phyloP scores from a whole-genome alignment of 2,113 vertebrate species.

The mouse (Mus musculus) region DNA sequence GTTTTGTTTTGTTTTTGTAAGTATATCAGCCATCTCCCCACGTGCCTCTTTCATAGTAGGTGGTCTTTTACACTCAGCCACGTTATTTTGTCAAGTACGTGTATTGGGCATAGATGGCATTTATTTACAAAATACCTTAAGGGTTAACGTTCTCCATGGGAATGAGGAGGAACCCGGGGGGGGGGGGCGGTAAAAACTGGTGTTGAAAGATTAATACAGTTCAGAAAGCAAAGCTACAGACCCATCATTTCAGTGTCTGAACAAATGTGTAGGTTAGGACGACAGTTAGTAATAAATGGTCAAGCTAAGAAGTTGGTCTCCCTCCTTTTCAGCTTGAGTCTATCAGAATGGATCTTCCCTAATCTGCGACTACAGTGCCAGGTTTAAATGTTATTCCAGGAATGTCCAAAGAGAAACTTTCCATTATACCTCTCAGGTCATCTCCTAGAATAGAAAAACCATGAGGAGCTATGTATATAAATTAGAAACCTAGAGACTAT shows the following conservation, averaged over 20 bases:
- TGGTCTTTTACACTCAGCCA: background rate
- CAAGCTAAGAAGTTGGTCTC: slow-evolving; percentile 2
- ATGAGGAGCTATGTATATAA: slow-evolving; percentile 24
- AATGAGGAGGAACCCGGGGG: background rate
- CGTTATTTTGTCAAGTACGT: background rate
- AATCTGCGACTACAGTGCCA: background rate
- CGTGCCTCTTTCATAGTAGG: background rate
- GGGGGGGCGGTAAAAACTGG: background rate
- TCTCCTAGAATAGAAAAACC: slow-evolving; percentile 24
- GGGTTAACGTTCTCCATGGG: background rate
- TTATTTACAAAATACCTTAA: background rate
- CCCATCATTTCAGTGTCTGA: background rate
- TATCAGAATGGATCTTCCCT: background rate
- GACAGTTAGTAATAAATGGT: background rate
- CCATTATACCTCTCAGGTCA: slow-evolving; percentile 48
- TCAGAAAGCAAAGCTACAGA: slow-evolving; percentile 21
- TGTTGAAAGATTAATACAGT: background rate
- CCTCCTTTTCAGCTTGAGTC: background rate
- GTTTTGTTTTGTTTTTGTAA: background rate
- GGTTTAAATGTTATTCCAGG: slow-evolving; percentile 46
- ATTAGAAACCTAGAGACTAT: slow-evolving; percentile 37
- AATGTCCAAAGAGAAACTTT: background rate
- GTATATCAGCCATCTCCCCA: background rate
- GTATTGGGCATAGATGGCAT: background rate
- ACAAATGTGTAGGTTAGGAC: background rate